phyloP scores from a whole-genome alignment of 2,113 vertebrate genomes.

The Speoplatyrhinus poulsoni region DNA sequence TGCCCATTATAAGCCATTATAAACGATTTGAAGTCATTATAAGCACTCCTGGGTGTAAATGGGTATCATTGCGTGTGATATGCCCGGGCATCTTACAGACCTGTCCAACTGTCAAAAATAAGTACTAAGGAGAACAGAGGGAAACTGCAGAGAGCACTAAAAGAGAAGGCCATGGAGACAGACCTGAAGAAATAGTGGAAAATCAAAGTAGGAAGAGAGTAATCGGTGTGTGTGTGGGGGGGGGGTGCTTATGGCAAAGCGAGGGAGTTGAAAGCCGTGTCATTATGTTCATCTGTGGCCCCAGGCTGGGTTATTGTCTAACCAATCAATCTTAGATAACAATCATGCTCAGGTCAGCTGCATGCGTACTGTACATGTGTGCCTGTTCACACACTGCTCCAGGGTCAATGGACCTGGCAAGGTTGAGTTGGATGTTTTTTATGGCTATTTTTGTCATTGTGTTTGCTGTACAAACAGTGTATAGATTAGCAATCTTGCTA shows the following conservation, averaged over 20 bases:
- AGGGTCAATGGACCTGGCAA: no score
- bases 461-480: no score
- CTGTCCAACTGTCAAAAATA: constrained; percentile 63
- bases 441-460: no score
- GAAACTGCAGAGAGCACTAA: constrained; percentile 3
- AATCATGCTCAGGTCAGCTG: constrained; percentile 21
- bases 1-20: constrained; percentile 62
- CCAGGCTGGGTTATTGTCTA: constrained; percentile 23
- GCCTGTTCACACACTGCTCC: no score
- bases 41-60: constrained; percentile 52
- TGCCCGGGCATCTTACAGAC: constrained; percentile 48
- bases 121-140: constrained; percentile 27
- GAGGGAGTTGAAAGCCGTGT: constrained; percentile 17
- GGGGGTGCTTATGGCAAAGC: neutral
- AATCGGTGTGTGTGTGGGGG: neutral
- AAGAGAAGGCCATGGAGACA: neutral
- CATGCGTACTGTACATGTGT: neutral
- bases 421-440: no score
- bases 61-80: constrained; percentile 54
- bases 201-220: neutral
- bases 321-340: constrained; percentile 50
- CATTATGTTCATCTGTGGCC: constrained; percentile 23
- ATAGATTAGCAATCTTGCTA: no score
- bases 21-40: constrained; percentile 64
- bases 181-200: neutral